Percentiles rank a stretch among this genome's conserved stretches.
Conservation (phyloP, 2,113 vertebrate genomes). For the Australoheros scitulus region DNA sequence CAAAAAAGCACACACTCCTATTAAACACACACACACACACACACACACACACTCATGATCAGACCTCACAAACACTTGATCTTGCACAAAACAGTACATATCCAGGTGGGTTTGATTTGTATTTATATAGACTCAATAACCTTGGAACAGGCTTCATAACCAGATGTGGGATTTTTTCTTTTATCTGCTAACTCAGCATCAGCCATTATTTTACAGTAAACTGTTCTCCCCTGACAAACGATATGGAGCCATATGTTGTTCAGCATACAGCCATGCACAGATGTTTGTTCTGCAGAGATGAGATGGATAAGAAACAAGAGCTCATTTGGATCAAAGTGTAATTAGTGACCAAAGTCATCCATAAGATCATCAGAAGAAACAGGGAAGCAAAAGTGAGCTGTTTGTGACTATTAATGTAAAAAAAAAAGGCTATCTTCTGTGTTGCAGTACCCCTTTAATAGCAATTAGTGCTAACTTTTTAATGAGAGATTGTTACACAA, state of each 20-base stretch:
- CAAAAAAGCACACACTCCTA: no score
- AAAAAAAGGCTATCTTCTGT: conserved; percentile 8
- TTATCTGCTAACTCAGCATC: conserved; percentile 41
- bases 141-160: conserved; percentile 12
- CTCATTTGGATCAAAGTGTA: conserved; percentile 10
- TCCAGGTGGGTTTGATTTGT: neutral
- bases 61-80: neutral
- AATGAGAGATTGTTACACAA: conserved; percentile 1
- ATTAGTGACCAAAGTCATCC: neutral
- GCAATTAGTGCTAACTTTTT: conserved; percentile 22
- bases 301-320: conserved; percentile 9
- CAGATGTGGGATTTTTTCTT: conserved; percentile 11
- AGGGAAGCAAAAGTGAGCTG: neutral
- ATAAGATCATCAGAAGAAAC: neutral
- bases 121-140: neutral
- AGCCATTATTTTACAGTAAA: conserved; percentile 24
- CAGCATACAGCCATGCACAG: neutral
- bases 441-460: conserved; percentile 18
- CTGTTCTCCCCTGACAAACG: conserved; percentile 15
- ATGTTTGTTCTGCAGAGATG: conserved; percentile 26
- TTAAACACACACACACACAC: no score
- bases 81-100: neutral
- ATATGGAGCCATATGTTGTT: conserved; percentile 36
- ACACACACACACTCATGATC: neutral
- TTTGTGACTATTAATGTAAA: neutral